Base-by-base conservation (phyloP, 2,113 vertebrate species). In the Elephas maximus region DNA sequence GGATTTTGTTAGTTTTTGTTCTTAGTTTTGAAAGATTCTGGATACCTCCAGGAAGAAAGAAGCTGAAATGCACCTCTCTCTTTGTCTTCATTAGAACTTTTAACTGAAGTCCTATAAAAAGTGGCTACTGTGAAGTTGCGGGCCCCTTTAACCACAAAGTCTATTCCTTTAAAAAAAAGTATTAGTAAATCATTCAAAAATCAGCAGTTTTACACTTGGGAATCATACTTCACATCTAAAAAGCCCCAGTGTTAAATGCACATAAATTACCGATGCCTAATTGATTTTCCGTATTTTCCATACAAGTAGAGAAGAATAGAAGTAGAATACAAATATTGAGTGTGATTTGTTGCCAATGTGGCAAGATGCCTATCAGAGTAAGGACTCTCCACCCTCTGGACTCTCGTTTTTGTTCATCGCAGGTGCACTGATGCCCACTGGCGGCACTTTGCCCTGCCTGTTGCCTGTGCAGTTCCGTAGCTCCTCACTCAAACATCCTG, bases 141-240 rank as follows among this genome's bases (percentile, higher is more conserved):
- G 41, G 48, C 30, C 45, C 28, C 41, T 93, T 79, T 93, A 88
- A 65, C 92, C 71, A 92, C 60, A 90, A 93, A 82, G 23, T 17
- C 18, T 77, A 37, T 80, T 89, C 18, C 48, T 94, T 91, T 6
- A 88, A 37, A 37, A 37, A 37, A 37, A 37, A 28, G 77, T 90
- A 67, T 33, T 71, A 57, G 41, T 89, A 90, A 92, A 30, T 93
- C 87, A 93, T 77, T 96, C 60, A 94, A 88, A 88, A 88, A 63
- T 84, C 20, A 87, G 45, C 71, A 95, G 80, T 71, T 92, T 95
- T 67, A 65, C 60, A 51, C 83, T 91, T 76, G 37, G 6, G 41
- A 93, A 51, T 93, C 57, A 24, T 69, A 88, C 78, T 93, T 96
- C 18, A 53, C n/a, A 76, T 96, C n/a, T 95, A 82, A 96, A 93